These are phyloP conservation scores for Nudaria mundana DNA, from an alignment of 2,888 invertebrate genomes.

Conservation along the genomic window DNA sequence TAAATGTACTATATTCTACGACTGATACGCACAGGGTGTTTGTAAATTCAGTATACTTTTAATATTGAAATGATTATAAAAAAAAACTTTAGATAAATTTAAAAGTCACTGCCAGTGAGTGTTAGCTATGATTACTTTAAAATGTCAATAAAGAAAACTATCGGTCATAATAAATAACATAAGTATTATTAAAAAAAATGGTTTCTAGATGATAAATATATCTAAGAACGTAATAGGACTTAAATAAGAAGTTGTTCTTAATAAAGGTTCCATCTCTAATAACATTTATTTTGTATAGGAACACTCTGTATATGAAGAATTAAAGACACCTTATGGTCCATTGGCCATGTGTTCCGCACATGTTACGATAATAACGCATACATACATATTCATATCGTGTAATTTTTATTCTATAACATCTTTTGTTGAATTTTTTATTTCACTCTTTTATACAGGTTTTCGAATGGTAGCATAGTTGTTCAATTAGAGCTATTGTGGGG, in stretches of 20 bases:
- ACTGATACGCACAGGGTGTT: conserved; percentile 42
- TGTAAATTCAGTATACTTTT: not conserved
- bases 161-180: no score
- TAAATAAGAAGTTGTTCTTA: no score
- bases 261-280: no score
- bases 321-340: conserved; percentile 64
- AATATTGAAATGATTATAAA: not conserved
- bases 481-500: conserved; percentile 56
- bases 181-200: no score
- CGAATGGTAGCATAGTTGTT: conserved; percentile 59
- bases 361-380: conserved; percentile 50
- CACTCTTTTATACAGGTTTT: conserved; percentile 52
- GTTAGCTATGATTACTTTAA: no score
- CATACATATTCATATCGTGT: conserved; percentile 63
- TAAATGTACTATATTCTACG: conserved; percentile 47
- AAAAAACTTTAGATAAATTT: no score
- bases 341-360: conserved; percentile 66
- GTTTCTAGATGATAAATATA: no score
- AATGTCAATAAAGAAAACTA: no score
- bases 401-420: conserved; percentile 58
- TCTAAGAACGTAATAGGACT: no score
- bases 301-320: conserved; percentile 31
- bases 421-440: conserved; percentile 56
- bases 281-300: no score
- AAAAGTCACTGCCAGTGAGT: no score